phyloP scores from a whole-genome alignment of 2,797 vertebrate species.

The Pogoniulus pusillus region DNA sequence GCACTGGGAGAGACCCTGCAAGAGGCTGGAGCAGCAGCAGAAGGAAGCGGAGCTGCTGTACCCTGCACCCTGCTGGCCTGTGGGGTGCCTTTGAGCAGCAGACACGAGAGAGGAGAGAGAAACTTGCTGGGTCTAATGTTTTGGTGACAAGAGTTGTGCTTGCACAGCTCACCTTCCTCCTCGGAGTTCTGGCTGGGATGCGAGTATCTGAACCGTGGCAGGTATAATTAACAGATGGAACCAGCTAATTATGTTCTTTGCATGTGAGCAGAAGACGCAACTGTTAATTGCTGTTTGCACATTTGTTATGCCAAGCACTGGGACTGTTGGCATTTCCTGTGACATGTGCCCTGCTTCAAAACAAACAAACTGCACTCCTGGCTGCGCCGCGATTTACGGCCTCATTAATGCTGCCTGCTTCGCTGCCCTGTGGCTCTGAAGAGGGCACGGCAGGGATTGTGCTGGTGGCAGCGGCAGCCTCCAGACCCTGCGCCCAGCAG shows the following conservation, averaged over 20 bases:
- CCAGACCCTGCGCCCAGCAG: rapidly evolving
- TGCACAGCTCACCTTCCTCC: slow-evolving; percentile 56
- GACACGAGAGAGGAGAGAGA: background rate
- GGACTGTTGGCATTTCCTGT: slow-evolving; percentile 44
- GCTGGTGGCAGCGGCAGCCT: background rate
- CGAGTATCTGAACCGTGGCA: slow-evolving; percentile 56
- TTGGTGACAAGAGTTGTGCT: slow-evolving; percentile 25
- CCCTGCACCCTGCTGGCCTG: background rate
- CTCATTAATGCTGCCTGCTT: background rate
- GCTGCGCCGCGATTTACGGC: background rate
- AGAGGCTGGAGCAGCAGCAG: background rate
- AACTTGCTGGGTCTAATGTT: background rate
- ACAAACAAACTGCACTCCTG: slow-evolving; percentile 30
- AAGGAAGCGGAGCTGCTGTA: background rate
- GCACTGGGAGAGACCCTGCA: rapidly evolving
- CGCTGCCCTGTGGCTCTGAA: background rate
- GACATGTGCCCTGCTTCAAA: slow-evolving; percentile 34
- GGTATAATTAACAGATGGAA: slow-evolving; percentile 76
- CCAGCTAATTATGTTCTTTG: slow-evolving; percentile 70
- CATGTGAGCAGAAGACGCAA: slow-evolving; percentile 52
- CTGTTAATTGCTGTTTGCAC: slow-evolving; percentile 70
- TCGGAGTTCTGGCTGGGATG: slow-evolving; percentile 48
- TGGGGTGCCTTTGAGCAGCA: background rate
- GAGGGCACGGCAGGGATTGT: too few species aligned
- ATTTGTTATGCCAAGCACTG: slow-evolving; percentile 32